These are phyloP conservation scores for Seladonia tumulorum DNA, from an alignment of 2,888 invertebrate genomes.

Conservation along the genomic window DNA sequence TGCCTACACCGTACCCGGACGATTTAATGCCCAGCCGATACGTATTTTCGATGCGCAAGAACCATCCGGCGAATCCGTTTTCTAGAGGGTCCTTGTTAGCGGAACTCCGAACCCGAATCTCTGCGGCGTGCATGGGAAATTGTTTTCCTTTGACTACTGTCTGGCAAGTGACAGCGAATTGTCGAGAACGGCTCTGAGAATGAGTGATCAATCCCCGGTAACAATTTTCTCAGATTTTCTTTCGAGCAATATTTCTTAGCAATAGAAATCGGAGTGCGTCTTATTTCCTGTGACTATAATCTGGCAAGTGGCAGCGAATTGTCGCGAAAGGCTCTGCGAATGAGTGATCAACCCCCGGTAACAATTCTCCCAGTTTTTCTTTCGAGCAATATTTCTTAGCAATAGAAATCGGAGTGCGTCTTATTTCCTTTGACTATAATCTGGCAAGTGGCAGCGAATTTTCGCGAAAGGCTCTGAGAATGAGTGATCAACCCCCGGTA, in stretches of 20 bases:
- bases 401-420: no score
- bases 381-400: no score
- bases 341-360: no score
- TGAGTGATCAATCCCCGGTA: no score
- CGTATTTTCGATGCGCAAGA: slow-evolving; percentile 44
- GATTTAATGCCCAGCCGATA: slow-evolving; percentile 54
- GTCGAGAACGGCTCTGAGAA: no score
- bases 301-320: not conserved
- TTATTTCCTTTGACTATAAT: not conserved
- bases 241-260: no score
- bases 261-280: no score
- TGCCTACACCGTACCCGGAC: slow-evolving; percentile 35
- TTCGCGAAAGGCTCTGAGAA: not conserved
- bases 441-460: not conserved
- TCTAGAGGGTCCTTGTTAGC: slow-evolving; percentile 4
- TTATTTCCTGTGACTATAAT: not conserved
- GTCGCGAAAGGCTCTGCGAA: not conserved
- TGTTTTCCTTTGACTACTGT: not conserved
- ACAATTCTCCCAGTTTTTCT: not conserved
- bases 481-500: no score
- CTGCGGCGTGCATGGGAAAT: no score
- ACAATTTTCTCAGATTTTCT: not conserved
- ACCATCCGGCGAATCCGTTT: slow-evolving; percentile 34
- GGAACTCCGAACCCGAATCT: not conserved
- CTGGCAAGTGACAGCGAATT: not conserved